Conservation (phyloP, 2,888 invertebrate genomes). For the Girardia tigrina region DNA sequence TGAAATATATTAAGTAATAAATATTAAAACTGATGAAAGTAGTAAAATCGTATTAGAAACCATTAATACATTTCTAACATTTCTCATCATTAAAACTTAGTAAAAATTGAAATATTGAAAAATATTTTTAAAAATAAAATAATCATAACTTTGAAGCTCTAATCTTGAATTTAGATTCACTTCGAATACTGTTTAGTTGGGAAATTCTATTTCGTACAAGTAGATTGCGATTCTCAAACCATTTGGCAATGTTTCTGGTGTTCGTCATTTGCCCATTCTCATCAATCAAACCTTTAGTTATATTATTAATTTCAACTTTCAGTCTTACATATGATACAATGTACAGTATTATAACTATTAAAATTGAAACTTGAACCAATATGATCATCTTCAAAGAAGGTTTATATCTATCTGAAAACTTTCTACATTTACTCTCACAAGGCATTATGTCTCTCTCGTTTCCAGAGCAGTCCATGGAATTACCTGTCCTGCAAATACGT, state of each 20-base stretch:
- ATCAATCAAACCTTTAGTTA: neutral
- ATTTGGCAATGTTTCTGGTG: neutral
- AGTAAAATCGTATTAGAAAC: too few relatives aligned
- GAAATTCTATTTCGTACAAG: neutral
- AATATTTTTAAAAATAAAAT: too few relatives aligned
- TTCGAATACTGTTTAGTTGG: neutral
- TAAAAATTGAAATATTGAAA: too few relatives aligned
- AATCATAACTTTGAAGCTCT: too few relatives aligned
- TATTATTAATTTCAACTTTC: neutral
- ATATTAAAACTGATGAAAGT: too few relatives aligned
- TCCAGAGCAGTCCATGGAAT: slow-evolving; percentile 13
- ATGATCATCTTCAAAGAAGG: slow-evolving; percentile 9
- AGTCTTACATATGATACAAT: neutral
- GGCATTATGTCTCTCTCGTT: neutral
- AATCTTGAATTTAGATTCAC: too few relatives aligned
- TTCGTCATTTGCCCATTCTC: neutral
- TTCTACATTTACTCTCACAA: neutral
- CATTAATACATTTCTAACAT: too few relatives aligned
- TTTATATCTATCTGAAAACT: slow-evolving; percentile 25
- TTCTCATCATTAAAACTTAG: too few relatives aligned
- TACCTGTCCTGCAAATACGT: slow-evolving; percentile 17
- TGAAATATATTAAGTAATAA: too few relatives aligned
- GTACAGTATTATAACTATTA: neutral
- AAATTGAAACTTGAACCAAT: neutral
- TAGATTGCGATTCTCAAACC: slow-evolving; percentile 4